phyloP scores from a whole-genome alignment of 2,888 invertebrate species.

The Homarus gammarus region DNA sequence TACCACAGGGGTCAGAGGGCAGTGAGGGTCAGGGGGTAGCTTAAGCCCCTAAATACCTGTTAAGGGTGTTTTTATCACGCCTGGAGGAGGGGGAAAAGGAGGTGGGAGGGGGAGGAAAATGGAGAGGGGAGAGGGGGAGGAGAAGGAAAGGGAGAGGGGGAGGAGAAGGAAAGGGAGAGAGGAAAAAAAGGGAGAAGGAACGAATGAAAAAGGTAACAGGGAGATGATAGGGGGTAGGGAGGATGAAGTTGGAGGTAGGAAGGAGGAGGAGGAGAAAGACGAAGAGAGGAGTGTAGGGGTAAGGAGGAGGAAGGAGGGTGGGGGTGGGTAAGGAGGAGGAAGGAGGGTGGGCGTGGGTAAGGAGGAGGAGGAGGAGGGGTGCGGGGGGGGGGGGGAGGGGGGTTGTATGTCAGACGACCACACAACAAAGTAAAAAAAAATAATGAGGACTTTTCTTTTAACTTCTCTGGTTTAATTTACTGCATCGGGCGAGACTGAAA shows the following conservation, averaged over 20 bases:
- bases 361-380: neutral
- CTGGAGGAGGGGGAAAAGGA: neutral
- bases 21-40: too few relatives aligned
- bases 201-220: neutral
- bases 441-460: too few relatives aligned
- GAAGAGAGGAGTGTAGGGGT: neutral
- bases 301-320: neutral
- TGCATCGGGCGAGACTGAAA: neutral
- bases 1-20: too few relatives aligned
- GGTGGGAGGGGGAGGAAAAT: neutral
- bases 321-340: neutral
- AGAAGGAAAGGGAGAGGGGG: too few relatives aligned
- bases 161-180: neutral
- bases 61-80: too few relatives aligned
- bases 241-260: neutral
- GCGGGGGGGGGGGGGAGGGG: too few relatives aligned
- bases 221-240: neutral
- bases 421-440: neutral
- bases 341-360: neutral
- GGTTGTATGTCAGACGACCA: too few relatives aligned
- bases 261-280: too few relatives aligned
- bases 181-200: neutral
- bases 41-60: too few relatives aligned
- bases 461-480: neutral
- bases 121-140: neutral